A percentile compares a stretch with the other conserved stretches of the same genome.
These are phyloP conservation scores for Ancistrus triradiatus DNA, from an alignment of 2,113 vertebrate species.

Conservation along the genomic window DNA sequence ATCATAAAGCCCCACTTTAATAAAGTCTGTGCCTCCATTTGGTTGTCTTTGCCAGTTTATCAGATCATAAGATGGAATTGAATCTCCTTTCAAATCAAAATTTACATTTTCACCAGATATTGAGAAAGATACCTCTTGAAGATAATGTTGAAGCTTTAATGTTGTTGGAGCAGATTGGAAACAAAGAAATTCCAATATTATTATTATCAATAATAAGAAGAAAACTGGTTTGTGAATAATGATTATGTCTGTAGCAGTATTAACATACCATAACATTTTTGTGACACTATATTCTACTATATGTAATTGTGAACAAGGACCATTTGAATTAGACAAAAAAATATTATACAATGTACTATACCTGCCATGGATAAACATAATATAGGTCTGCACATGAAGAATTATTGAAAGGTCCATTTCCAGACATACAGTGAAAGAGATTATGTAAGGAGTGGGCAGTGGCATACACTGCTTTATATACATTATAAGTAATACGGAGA, in stretches of 20 bases:
- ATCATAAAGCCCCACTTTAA: constrained; percentile 68
- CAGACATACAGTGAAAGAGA: constrained; percentile 59
- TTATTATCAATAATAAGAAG: too few relatives aligned
- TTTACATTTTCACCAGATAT: constrained; percentile 62
- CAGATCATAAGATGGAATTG: constrained; percentile 68
- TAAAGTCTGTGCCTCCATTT: constrained; percentile 57
- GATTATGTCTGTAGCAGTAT: too few relatives aligned
- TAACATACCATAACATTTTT: too few relatives aligned
- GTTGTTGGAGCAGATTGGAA: too few relatives aligned
- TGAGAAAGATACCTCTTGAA: constrained; percentile 63
- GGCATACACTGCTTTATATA: constrained; percentile 55
- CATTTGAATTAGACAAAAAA: too few relatives aligned
- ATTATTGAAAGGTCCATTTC: constrained; percentile 61
- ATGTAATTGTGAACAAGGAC: too few relatives aligned
- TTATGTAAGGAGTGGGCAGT: constrained; percentile 66
- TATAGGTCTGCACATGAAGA: constrained; percentile 60
- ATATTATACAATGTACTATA: constrained; percentile 36
- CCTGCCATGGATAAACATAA: constrained; percentile 68
- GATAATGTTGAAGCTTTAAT: constrained; percentile 64
- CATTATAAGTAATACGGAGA: constrained; percentile 52
- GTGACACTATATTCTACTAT: too few relatives aligned
- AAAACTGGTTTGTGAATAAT: too few relatives aligned
- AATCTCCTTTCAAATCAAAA: constrained; percentile 70
- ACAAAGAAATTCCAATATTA: constrained; percentile 2
- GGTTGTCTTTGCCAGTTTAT: constrained; percentile 68